Conservation (phyloP, 2,888 invertebrate species). For the Penaeus monodon region DNA sequence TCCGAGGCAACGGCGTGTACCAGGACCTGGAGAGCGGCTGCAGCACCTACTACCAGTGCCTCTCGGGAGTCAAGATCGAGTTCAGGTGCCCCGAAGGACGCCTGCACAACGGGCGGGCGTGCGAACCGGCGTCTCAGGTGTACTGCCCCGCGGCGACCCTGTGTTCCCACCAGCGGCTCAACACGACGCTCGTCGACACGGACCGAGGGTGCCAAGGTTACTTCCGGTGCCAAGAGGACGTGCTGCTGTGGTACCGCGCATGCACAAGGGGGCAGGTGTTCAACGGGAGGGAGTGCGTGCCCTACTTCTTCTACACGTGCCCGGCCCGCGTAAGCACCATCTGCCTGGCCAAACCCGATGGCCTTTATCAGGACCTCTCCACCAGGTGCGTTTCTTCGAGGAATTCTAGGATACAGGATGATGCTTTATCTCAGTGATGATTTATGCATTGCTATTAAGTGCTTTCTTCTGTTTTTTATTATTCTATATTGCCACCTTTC, state of each 20-base stretch:
- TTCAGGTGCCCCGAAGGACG: slow-evolving; percentile 65
- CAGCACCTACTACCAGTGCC: slow-evolving; percentile 73
- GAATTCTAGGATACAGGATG: not conserved
- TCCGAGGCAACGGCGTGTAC: slow-evolving; percentile 75
- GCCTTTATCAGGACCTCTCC: slow-evolving; percentile 72
- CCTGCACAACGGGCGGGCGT: slow-evolving; percentile 65
- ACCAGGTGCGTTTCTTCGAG: slow-evolving; percentile 9
- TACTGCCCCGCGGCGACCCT: slow-evolving; percentile 70
- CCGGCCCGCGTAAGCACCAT: slow-evolving; percentile 66
- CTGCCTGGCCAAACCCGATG: slow-evolving; percentile 67
- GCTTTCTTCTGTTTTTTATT: too few relatives aligned
- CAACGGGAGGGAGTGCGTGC: slow-evolving; percentile 72
- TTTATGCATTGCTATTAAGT: too few relatives aligned
- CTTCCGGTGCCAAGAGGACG: slow-evolving; percentile 74
- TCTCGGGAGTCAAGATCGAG: slow-evolving; percentile 71
- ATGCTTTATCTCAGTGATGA: too few relatives aligned
- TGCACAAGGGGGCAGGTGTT: slow-evolving; percentile 74
- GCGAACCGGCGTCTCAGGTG: slow-evolving; percentile 49
- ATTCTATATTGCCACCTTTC: too few relatives aligned
- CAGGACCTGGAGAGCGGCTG: slow-evolving; percentile 76
- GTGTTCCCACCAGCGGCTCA: slow-evolving; percentile 68
- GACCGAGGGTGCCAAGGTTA: slow-evolving; percentile 76
- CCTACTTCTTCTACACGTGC: slow-evolving; percentile 66
- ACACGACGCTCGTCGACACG: slow-evolving; percentile 75
- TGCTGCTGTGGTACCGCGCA: slow-evolving; percentile 73